phyloP scores from a whole-genome alignment of 2,888 invertebrate genomes.

The Dyspetes luteomarginatus region DNA sequence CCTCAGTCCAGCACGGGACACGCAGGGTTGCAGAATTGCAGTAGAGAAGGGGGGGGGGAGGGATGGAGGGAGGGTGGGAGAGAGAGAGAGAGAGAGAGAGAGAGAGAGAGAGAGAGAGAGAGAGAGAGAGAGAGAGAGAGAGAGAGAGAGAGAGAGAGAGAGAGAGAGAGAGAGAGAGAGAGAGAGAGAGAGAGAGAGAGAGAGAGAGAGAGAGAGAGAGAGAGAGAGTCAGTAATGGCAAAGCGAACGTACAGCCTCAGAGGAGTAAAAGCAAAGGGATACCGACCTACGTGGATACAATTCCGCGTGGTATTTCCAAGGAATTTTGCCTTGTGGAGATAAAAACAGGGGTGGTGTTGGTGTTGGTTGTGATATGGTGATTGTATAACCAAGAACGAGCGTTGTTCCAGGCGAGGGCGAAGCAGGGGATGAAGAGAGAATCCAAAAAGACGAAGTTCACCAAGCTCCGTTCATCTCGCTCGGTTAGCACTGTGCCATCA shows the following conservation, averaged over 20 bases:
- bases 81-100: constrained; percentile 1
- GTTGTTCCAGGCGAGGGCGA: constrained; percentile 58
- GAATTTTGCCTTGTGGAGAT: constrained; percentile 50
- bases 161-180: constrained; percentile 29
- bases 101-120: neutral
- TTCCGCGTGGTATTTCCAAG: constrained; percentile 28
- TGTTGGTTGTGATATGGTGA: neutral
- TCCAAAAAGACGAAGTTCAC: neutral
- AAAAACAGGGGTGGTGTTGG: constrained; percentile 13
- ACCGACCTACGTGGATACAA: constrained; percentile 36
- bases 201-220: neutral
- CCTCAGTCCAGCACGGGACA: too few relatives aligned
- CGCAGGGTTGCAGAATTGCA: constrained; percentile 12
- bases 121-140: constrained; percentile 3
- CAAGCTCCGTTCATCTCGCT: constrained; percentile 9
- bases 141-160: constrained; percentile 34
- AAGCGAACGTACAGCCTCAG: constrained; percentile 34
- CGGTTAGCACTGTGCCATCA: neutral
- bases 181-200: neutral
- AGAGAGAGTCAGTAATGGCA: neutral
- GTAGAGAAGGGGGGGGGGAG: neutral
- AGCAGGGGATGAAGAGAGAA: neutral
- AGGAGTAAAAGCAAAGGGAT: constrained; percentile 36
- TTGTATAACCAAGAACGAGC: constrained; percentile 42
- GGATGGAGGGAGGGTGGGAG: constrained; percentile 39